Percentiles rank a stretch among this genome's conserved stretches.
Conservation (phyloP, 2,113 vertebrate species). For the Vombatus ursinus region DNA sequence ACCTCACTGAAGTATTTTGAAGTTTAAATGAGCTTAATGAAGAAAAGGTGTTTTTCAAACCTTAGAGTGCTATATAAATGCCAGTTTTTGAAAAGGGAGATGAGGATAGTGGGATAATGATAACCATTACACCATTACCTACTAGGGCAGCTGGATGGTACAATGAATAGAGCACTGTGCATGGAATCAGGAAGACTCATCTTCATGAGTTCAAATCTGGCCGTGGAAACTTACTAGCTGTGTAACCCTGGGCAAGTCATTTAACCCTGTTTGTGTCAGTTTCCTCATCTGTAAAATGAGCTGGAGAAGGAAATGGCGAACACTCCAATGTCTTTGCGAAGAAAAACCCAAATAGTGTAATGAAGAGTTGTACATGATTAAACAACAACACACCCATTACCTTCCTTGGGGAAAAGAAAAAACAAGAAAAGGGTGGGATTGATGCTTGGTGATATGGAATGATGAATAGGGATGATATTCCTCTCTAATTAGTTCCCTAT, state of each 20-base stretch:
- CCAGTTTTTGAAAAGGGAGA: background rate
- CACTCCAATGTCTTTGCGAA: background rate
- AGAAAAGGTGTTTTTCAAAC: background rate
- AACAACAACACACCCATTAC: background rate
- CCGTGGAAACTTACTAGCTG: background rate
- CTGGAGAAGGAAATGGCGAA: background rate
- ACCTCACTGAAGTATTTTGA: background rate
- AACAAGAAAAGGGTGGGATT: background rate
- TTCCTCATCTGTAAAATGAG: background rate
- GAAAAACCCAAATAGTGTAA: background rate
- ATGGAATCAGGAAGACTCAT: background rate
- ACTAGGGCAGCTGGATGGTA: too few relatives aligned
- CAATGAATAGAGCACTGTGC: background rate
- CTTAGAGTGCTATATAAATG: background rate
- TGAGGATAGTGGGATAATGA: background rate
- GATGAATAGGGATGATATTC: background rate
- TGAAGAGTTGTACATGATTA: background rate
- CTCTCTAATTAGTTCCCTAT: background rate
- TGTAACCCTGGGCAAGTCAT: background rate
- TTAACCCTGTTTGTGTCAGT: background rate
- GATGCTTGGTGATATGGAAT: background rate
- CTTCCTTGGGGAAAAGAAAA: background rate
- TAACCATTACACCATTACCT: background rate
- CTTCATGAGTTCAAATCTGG: background rate
- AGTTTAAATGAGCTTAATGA: background rate